Evolutionary conservation across 2,797 vertebrate species (phyloP), one percentile per base, ranked within the genome.

Genomic region (Rhynchonycteris naso): DNA sequence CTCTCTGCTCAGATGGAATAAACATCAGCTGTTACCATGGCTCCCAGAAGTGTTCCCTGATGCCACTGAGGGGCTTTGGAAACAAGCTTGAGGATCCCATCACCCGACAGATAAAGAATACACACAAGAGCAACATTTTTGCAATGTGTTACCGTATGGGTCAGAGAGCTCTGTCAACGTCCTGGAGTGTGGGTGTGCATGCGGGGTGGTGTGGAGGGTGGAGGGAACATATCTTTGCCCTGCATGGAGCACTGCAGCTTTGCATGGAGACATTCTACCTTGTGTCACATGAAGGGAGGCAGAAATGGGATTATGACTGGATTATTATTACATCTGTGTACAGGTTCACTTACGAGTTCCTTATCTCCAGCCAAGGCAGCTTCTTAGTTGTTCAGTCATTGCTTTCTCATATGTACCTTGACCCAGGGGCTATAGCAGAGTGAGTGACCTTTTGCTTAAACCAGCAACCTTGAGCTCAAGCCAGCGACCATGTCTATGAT

Each of bases 41-140:
- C 26, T 52, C 43, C 43, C n/a, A 35, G 50, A 69, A 93, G 94
- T 96, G 95, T 95, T 26, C 43, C 35, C 47, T 91, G 94, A 93
- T 65, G 54, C 16, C 71, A 21, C 0, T 69, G 79, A 95, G 95
- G 65, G 59, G 52, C n/a, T 83, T 33, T 63, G 35, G 82, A 95
- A 93, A 94, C 94, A 96, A 91, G 84, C 43, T 78, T 18, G 69
- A 95, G 91, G 72, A 21, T 30, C 5, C 26, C 50, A 66, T 87
- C 76, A 74, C 2, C 43, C 35, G 35, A 89, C 79, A 63, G 89
- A 86, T 95, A 91, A 88, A 90, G 33, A 68, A 88, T 30, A 47
- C 26, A 43, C 28, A 33, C 43, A 58, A 81, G 90, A 86, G 61
- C 61, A 54, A 69, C 35, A 43, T 90, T 93, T 88, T 59, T 50